Percentiles rank a stretch among this genome's conserved stretches.
Evolutionary conservation across 2,888 invertebrate species (phyloP).

Genomic region (Eupithecia subumbrata): DNA sequence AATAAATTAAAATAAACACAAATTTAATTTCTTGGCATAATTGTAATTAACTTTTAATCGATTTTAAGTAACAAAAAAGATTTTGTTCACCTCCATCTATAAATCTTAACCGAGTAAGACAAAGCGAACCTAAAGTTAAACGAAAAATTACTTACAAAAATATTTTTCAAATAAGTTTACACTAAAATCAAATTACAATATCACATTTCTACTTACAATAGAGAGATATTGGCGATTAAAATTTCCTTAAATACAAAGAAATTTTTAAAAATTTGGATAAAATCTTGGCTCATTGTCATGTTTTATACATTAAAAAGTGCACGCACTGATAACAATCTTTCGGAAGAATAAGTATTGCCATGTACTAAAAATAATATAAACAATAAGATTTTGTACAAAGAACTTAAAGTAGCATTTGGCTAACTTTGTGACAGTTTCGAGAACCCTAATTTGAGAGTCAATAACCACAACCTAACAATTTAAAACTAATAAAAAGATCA

Average conservation of each 20-base stretch:
- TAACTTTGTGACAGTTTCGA: constrained; percentile 72
- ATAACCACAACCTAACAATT: constrained; percentile 80
- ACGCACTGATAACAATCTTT: constrained; percentile 70
- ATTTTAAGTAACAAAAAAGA: constrained; percentile 83
- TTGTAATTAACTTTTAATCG: constrained; percentile 83
- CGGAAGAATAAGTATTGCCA: constrained; percentile 81
- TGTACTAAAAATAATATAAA: constrained; percentile 60
- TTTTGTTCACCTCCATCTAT: constrained; percentile 77
- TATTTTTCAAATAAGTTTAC: constrained; percentile 80
- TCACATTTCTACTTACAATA: constrained; percentile 85
- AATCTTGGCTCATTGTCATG: constrained; percentile 73
- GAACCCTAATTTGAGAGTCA: constrained; percentile 54
- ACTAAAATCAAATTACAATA: constrained; percentile 82
- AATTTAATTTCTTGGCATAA: constrained; percentile 78
- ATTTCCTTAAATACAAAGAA: constrained; percentile 63
- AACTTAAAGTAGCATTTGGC: constrained; percentile 77
- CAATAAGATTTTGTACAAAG: constrained; percentile 70
- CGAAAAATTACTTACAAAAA: constrained; percentile 80
- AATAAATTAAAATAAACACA: constrained; percentile 61
- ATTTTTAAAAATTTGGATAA: constrained; percentile 63
- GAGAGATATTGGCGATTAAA: constrained; percentile 81
- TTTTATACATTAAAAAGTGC: constrained; percentile 68
- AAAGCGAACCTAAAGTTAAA: constrained; percentile 80
- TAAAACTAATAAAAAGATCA: constrained; percentile 60
- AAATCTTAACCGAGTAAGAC: constrained; percentile 79